Percentiles rank a stretch among this genome's conserved stretches.
These are phyloP conservation scores for Lymantria dispar DNA, from an alignment of 2,888 invertebrate species.

Conservation along the genomic window DNA sequence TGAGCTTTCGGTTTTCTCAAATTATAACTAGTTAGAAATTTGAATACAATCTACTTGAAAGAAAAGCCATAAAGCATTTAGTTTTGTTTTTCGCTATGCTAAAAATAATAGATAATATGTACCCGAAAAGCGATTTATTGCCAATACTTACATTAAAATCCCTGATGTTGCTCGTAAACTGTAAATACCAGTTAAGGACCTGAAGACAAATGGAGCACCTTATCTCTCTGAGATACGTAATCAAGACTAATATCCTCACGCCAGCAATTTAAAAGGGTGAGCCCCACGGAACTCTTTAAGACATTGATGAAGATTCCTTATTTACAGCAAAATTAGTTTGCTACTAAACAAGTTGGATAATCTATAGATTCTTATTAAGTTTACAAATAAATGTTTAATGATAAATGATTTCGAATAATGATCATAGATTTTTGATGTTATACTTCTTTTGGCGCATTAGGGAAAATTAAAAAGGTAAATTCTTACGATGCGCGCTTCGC, in stretches of 20 bases:
- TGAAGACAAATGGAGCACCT: constrained; percentile 45
- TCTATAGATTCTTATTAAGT: background rate
- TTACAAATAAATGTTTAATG: background rate
- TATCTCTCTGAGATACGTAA: constrained; percentile 40
- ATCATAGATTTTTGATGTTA: too few species aligned
- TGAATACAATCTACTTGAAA: too few species aligned
- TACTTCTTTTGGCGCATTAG: too few species aligned
- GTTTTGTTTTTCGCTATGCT: too few species aligned
- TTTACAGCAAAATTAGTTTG: constrained; percentile 27
- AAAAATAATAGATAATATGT: too few species aligned
- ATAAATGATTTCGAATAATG: background rate
- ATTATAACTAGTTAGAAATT: too few species aligned
- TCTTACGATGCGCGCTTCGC: too few species aligned
- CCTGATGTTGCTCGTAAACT: constrained; percentile 18
- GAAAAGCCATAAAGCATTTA: too few species aligned
- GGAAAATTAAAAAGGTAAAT: too few species aligned
- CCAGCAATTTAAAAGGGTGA: constrained; percentile 33
- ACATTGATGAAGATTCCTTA: constrained; percentile 34
- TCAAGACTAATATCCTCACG: constrained; percentile 58
- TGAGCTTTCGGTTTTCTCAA: too few species aligned
- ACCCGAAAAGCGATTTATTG: too few species aligned
- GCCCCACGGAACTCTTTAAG: constrained; percentile 23
- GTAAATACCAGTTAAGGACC: constrained; percentile 30
- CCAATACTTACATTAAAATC: background rate
- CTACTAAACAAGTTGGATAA: background rate